Base-by-base conservation (phyloP, 1,140 invertebrate species). In the Trachymyrmex cornetzi region DNA sequence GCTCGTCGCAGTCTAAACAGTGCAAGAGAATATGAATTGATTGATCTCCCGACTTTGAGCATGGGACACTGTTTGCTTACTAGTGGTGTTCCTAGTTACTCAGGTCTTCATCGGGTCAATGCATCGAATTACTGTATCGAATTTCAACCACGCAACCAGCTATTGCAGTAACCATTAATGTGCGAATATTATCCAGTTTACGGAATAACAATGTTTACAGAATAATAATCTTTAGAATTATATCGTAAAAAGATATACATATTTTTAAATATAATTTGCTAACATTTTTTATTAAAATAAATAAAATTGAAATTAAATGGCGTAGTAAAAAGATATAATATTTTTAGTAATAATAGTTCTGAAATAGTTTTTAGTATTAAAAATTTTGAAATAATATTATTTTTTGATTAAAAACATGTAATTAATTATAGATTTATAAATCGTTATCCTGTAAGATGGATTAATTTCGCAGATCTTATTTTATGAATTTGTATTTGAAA, bases 31-130 rank as follows among this genome's bases (percentile, higher is more conserved):
- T 61, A 48, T 38, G 85, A 77, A 90, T 89, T 88, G 88, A 90
- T 90, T 90, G 88, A 90, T 89, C 88, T 82, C 88, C 75, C 57
- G 88, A 87, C 88, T 90, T 90, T 90, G 88, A 89, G 74, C 63
- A 69, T 48, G 57, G 80, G 69, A 88, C 88, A 89, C 77, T 90
- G 88, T 90, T 90, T 90, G 77, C 88, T 81, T 89, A 71, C 59
- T 71, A 66, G 63, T 82, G 84, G 61, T 71, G 74, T 87, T 88
- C 77, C 61, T 69, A 80, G 88, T 89, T 87, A 55, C 69, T 88
- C 69, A 53, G 81, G 50, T 67, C 85, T 77, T 86, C 67, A 86
- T 72, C 74, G 77, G 88, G 85, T 90, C 88, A 90, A 90, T 90
- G 88, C 84, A 64, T 90, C 88, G 88, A 90, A 87, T 90, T 63